Base-by-base conservation (phyloP, 1,140 invertebrate species). In the Drosophila lacertosa region DNA sequence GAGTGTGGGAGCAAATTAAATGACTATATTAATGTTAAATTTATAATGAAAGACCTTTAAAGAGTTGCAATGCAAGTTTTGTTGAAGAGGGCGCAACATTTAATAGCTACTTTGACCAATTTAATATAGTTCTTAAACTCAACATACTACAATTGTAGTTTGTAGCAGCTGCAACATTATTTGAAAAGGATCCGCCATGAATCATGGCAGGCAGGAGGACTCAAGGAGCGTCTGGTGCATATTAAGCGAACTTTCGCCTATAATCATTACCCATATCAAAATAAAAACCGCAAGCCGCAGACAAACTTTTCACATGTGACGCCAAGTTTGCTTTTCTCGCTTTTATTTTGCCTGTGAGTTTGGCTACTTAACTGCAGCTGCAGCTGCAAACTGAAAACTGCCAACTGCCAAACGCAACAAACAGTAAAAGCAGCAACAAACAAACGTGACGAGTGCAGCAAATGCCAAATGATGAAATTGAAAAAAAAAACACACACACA, bases 291-390 rank as follows among this genome's bases (percentile, higher is more conserved):
- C 44, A 76, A 76, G 64, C 80, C 81, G 73, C 76, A 86, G 80
- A 81, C 77, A 86, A 84, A 84, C 76, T 84, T 84, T 84, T 77
- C 81, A 76, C 81, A 84, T 84, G 86, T 86, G 81, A 84, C 73
- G 77, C 84, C 80, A 84, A 84, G 81, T 84, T 86, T 80, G 73
- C 72, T 67, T 15, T 37, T 75, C 60, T 37, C 32, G 18, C 44
- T 51, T 66, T 73, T 47, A 40, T 42, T 67, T 24, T 45, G 44
- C 10, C 62, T 70, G 60, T 57, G 51, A 70, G 60, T 71, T 71
- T 69, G 50, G 77, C 81, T 81, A 84, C 81, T 84, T 84, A 86
- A 81, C 77, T 77, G 81, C 81, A 84, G 75, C 75, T 45, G 50
- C 67, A 74, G 47, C 53, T 66, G 71, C 40, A 55, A 60, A 6